Conservation (phyloP, 2,113 vertebrate genomes). For the Numenius arquata region DNA sequence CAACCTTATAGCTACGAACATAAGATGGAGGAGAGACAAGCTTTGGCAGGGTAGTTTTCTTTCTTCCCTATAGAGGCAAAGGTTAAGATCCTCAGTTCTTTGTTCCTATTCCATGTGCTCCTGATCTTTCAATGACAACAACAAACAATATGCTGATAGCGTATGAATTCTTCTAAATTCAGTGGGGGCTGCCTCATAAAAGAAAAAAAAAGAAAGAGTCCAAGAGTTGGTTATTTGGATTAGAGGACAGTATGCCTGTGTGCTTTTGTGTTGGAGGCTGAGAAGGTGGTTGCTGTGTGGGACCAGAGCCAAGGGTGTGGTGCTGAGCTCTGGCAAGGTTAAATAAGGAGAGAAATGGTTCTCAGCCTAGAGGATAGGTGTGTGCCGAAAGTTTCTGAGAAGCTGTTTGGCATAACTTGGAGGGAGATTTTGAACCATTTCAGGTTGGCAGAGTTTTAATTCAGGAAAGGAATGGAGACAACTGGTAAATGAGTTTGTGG, state of each 20-base stretch:
- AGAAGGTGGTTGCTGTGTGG: neutral
- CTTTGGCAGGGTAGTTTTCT: neutral
- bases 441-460: conserved; percentile 9
- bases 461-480: neutral
- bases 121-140: neutral
- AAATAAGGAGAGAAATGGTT: neutral
- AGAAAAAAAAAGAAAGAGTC: neutral
- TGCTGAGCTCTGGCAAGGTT: conserved; percentile 5
- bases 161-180: neutral
- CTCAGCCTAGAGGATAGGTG: conserved; percentile 48
- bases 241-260: neutral
- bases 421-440: conserved; percentile 33
- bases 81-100: neutral
- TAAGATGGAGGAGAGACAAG: neutral
- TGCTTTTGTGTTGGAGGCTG: neutral
- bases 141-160: neutral
- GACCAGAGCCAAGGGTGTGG: conserved; percentile 31
- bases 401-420: conserved; percentile 29
- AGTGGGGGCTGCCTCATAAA: neutral
- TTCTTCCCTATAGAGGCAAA: neutral
- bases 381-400: conserved; percentile 30
- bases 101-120: neutral
- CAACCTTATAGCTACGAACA: neutral
- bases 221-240: neutral
- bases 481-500: conserved; percentile 31